Percentiles rank a stretch among this genome's conserved stretches.
phyloP scores from a whole-genome alignment of 2,113 vertebrate genomes.

The Albula glossodonta region DNA sequence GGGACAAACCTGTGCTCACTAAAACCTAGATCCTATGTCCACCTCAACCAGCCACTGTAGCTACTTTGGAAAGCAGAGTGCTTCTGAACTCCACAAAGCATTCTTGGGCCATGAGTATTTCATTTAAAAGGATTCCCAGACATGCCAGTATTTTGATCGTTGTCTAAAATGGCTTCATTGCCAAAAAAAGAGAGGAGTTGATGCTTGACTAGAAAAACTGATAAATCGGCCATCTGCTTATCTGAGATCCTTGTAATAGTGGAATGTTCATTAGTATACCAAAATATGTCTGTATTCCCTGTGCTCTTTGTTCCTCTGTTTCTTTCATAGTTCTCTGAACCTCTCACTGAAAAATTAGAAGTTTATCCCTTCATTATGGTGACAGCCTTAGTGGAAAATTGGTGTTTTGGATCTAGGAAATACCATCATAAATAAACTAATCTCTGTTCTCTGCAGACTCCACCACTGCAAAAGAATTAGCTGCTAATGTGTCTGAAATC shows the following conservation, averaged over 20 bases:
- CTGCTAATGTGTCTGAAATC: constrained; percentile 18
- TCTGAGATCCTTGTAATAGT: not conserved
- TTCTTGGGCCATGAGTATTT: constrained; percentile 1
- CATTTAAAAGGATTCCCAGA: constrained; percentile 7
- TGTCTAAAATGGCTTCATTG: not conserved
- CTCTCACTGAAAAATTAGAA: too few species aligned
- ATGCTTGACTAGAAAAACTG: not conserved
- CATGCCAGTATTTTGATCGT: not conserved
- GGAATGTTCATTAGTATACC: not conserved
- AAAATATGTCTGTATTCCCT: not conserved
- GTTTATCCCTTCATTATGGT: not conserved
- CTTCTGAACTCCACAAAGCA: not conserved
- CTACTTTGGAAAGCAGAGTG: not conserved
- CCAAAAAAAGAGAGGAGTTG: not conserved
- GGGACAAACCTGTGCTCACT: not conserved
- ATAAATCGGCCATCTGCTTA: not conserved
- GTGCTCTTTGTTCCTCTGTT: not conserved
- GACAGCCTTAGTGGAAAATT: constrained; percentile 22
- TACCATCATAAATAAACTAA: too few species aligned
- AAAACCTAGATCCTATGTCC: not conserved
- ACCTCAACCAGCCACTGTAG: not conserved
- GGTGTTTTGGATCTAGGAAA: constrained; percentile 4
- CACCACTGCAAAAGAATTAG: constrained; percentile 51
- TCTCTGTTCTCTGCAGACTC: constrained; percentile 38
- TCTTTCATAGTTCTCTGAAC: not conserved